Base-by-base conservation (phyloP, 2,797 vertebrate species). In the Crenichthys baileyi region DNA sequence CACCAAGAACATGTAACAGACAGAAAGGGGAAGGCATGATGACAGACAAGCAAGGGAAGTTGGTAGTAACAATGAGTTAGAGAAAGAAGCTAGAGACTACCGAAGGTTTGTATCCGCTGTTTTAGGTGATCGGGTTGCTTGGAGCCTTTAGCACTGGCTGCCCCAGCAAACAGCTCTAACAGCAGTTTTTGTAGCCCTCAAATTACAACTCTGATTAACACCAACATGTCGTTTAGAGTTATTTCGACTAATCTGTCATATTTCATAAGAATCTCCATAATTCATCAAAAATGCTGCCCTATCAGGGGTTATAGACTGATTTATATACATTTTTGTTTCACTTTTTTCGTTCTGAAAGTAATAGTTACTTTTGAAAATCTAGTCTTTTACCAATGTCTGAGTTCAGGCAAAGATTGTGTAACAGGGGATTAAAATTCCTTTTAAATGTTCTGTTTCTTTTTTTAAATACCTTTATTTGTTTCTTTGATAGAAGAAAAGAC, bases 131-230 rank as follows among this genome's bases (percentile, higher is more conserved):
- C 58, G 29, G 76, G 56, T 79, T 83, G 44, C 79, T 76, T 67
- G 24, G 48, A 81, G 58, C 63, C 51, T 70, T 79, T 51, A 77
- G 60, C 75, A 50, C 73, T 77, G 41, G 11, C 56, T 50, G 22
- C 11, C 76, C n/a, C 50, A 76, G 50, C 75, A 61, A 44, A 22
- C 74, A 70, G 78, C 83, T 86, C 85, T 79, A 71, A 36, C 71
- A 87, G 80, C 24, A 0, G 4, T 73, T 84, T 72, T 67, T 73
- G 48, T 50, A 77, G 70, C 73, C 22, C 72, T 80, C 70, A 85
- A 78, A 88, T 88, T 75, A 73, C 77, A 87, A 70, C 67, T 60
- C 78, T 50, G 36, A 67, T 67, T 41, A 82, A 91, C 67, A 26
- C 31, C 31, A 31, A 31, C 31, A 31, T 31, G 31, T 31, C 31